Evolutionary conservation across 1,140 invertebrate species (phyloP).

Genomic region (Bombus huntii): DNA sequence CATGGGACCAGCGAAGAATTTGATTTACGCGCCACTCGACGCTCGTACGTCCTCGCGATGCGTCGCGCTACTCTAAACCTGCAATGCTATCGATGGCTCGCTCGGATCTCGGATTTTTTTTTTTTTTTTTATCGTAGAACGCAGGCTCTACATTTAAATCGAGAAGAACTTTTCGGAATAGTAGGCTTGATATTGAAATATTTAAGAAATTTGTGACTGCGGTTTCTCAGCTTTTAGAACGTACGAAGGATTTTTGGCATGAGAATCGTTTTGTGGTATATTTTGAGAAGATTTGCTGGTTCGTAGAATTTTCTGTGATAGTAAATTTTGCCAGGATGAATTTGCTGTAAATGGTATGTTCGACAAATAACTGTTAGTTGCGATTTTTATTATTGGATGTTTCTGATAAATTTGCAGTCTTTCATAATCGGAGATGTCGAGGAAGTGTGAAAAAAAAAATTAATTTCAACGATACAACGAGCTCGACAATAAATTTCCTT

Average conservation of each 20-base stretch:
- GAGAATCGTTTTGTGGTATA: not conserved
- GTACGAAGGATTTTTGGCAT: not conserved
- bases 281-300: too few relatives aligned
- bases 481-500: too few relatives aligned
- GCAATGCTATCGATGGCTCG: not conserved
- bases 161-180: not conserved
- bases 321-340: too few relatives aligned
- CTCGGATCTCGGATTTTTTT: not conserved
- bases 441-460: too few relatives aligned
- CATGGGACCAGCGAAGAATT: slow-evolving; percentile 79
- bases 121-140: not conserved
- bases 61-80: not conserved
- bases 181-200: not conserved
- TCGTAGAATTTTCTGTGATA: too few relatives aligned
- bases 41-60: slow-evolving; percentile 75
- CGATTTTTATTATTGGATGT: too few relatives aligned
- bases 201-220: not conserved
- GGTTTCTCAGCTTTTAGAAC: not conserved
- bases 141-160: not conserved
- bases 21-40: slow-evolving; percentile 81
- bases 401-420: too few relatives aligned
- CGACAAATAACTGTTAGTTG: too few relatives aligned
- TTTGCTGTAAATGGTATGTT: too few relatives aligned
- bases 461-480: too few relatives aligned
- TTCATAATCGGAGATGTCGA: too few relatives aligned